Conservation (phyloP, 2,113 vertebrate species). For the Phrynocephalus versicolor region DNA sequence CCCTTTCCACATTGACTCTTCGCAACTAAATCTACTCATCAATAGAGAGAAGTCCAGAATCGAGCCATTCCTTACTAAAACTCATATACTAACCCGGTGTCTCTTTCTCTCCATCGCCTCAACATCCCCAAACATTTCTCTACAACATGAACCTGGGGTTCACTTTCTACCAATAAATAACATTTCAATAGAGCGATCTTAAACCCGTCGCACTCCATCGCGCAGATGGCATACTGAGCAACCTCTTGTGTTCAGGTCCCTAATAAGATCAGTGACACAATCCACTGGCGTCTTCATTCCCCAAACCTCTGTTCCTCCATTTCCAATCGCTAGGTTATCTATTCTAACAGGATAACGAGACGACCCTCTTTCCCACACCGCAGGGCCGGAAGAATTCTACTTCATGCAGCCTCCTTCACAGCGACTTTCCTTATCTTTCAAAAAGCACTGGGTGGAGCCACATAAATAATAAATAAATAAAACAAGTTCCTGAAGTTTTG, state of each 20-base stretch:
- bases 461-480: conserved; percentile 76
- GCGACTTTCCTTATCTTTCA: neutral
- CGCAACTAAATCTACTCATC: neutral
- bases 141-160: neutral
- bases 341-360: conserved; percentile 11
- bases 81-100: neutral
- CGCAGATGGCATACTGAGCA: neutral
- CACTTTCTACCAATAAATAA: conserved; percentile 31
- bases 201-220: neutral
- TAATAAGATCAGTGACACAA: neutral
- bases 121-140: conserved; percentile 7
- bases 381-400: neutral
- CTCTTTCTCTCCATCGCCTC: neutral
- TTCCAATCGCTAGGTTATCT: neutral
- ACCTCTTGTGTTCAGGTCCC: neutral
- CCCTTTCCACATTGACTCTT: neutral
- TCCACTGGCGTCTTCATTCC: neutral
- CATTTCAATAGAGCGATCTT: conserved; percentile 1
- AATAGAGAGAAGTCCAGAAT: neutral
- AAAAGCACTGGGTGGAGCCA: conserved; percentile 19
- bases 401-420: neutral
- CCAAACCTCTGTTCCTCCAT: neutral
- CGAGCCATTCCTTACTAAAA: neutral
- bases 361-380: conserved; percentile 3
- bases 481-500: conserved; percentile 21